Conservation (phyloP, 2,113 vertebrate species). For the Pomatorhinus ruficollis region DNA sequence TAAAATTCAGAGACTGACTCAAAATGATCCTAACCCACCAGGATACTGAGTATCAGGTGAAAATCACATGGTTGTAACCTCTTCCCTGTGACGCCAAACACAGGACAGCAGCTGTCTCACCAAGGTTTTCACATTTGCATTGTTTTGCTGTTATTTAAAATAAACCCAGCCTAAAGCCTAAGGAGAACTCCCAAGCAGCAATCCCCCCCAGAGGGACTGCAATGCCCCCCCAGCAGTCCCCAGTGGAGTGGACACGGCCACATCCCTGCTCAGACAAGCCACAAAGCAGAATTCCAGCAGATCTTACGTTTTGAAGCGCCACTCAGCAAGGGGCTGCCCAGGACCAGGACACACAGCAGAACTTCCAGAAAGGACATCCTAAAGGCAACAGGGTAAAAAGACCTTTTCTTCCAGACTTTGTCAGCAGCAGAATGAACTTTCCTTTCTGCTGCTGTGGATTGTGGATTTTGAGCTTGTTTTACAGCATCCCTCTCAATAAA, state of each 20-base stretch:
- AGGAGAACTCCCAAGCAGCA: background rate
- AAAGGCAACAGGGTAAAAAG: background rate
- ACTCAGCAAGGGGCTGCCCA: background rate
- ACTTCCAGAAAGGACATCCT: background rate
- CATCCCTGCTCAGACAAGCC: background rate
- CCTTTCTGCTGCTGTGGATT: background rate
- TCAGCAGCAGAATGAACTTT: background rate
- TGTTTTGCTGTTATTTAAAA: background rate
- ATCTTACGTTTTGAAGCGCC: slow-evolving; percentile 34
- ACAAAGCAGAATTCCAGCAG: background rate
- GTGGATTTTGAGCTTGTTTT: slow-evolving; percentile 63
- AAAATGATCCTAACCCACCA: background rate
- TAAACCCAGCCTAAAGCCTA: background rate
- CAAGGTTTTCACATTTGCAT: background rate
- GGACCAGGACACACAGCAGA: background rate
- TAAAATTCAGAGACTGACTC: background rate
- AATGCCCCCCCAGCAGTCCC: background rate
- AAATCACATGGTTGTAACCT: background rate
- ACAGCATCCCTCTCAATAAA: background rate
- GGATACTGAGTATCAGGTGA: background rate
- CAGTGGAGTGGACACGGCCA: background rate
- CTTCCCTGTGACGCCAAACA: background rate
- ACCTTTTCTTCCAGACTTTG: background rate
- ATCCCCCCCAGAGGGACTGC: rapidly evolving
- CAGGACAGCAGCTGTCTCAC: background rate